phyloP scores from a whole-genome alignment of 2,113 vertebrate species.

The Morphnarchus princeps region DNA sequence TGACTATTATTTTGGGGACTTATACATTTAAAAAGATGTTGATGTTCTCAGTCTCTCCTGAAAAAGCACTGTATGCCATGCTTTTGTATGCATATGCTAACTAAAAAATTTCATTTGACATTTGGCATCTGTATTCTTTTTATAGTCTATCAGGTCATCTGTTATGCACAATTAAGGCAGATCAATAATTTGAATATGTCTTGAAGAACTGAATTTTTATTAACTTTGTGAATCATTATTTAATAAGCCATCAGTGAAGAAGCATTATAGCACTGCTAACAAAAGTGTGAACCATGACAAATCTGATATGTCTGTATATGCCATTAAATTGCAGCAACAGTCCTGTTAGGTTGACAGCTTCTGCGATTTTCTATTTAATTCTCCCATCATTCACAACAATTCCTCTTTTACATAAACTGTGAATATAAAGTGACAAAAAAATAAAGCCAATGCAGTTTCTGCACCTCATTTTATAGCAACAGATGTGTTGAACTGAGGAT shows the following conservation, averaged over 20 bases:
- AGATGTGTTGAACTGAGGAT: slow-evolving; percentile 26
- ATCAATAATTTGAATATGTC: not conserved
- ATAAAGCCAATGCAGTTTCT: not conserved
- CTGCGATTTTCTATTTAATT: slow-evolving; percentile 6
- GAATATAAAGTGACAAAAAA: slow-evolving; percentile 5
- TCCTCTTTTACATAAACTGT: not conserved
- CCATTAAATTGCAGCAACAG: not conserved
- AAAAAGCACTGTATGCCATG: not conserved
- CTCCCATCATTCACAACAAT: not conserved
- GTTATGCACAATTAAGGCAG: not conserved
- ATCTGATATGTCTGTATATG: not conserved
- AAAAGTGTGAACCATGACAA: not conserved
- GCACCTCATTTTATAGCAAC: slow-evolving; percentile 1
- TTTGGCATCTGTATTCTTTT: not conserved
- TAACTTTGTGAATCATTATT: slow-evolving; percentile 12
- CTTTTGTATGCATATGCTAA: not conserved
- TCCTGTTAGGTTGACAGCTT: not conserved
- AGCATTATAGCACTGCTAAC: not conserved
- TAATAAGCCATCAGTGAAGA: slow-evolving; percentile 5
- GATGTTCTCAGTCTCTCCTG: not conserved
- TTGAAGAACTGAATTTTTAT: not conserved
- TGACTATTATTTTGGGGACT: not conserved
- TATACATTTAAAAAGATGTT: not conserved
- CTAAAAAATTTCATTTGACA: not conserved
- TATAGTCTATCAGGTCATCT: not conserved